Percentiles rank a stretch among this genome's conserved stretches.
These are phyloP conservation scores for Micromys minutus DNA, from an alignment of 2,113 vertebrate genomes.

Conservation along the genomic window DNA sequence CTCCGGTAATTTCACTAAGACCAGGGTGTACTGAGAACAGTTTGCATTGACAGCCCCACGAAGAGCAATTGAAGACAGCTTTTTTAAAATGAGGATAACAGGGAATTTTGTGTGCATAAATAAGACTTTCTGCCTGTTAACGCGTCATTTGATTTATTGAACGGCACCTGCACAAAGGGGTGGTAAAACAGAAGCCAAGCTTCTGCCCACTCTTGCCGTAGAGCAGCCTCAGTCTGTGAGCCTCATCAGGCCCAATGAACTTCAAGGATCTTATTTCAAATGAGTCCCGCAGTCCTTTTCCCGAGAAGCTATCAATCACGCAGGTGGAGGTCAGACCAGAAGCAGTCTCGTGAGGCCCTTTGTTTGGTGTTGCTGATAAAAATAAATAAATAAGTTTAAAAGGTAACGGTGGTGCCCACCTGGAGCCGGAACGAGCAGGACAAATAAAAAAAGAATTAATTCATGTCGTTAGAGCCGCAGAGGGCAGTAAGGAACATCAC, in stretches of 20 bases:
- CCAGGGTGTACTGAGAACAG: conserved; percentile 69
- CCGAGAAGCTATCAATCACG: conserved; percentile 70
- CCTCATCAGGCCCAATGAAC: conserved; percentile 20
- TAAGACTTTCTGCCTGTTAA: conserved; percentile 44
- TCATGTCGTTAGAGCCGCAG: background rate
- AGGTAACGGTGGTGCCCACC: background rate
- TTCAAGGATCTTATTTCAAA: conserved; percentile 64
- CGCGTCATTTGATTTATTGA: conserved; percentile 58
- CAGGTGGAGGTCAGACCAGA: conserved; percentile 24
- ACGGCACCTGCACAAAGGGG: conserved; percentile 25
- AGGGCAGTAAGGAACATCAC: background rate
- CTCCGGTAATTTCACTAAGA: conserved; percentile 76
- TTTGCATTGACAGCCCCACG: conserved; percentile 56
- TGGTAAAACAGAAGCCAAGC: background rate
- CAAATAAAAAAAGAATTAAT: conserved; percentile 13
- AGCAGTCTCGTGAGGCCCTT: background rate
- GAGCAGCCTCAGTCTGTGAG: conserved; percentile 13
- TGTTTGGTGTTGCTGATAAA: background rate
- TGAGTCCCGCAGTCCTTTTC: conserved; percentile 59
- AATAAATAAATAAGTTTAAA: background rate
- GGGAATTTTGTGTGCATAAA: conserved; percentile 1
- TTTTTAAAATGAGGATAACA: conserved; percentile 20
- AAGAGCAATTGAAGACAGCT: conserved; percentile 54
- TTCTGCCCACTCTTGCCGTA: background rate
- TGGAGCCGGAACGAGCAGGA: background rate